Evolutionary conservation across 2,888 invertebrate genomes (phyloP).

Genomic region (Patella depressa): DNA sequence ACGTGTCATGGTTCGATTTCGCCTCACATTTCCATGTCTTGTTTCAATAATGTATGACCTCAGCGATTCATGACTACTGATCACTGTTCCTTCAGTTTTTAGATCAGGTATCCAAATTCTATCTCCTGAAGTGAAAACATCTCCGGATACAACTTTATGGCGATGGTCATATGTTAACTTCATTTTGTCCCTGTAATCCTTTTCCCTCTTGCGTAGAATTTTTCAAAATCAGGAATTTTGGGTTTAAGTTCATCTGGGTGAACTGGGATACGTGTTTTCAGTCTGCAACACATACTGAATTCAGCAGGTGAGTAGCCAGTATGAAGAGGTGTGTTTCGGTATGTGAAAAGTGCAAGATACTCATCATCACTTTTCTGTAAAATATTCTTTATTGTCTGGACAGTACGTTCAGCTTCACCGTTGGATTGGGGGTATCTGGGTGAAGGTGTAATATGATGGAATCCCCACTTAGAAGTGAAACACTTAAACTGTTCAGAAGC

Average conservation of each 20-base stretch:
- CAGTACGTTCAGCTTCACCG: constrained; percentile 28
- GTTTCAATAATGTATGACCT: background rate
- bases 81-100: background rate
- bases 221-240: background rate
- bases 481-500: constrained; percentile 14
- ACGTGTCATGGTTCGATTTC: background rate
- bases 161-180: background rate
- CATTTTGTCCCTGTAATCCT: background rate
- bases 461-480: constrained; percentile 24
- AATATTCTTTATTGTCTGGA: constrained; percentile 30
- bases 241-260: background rate
- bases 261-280: constrained; percentile 17
- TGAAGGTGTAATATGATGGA: constrained; percentile 21
- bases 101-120: background rate
- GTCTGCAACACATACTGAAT: constrained; percentile 25
- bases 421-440: constrained; percentile 32
- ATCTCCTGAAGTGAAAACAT: background rate
- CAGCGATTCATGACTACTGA: background rate
- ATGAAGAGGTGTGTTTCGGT: constrained; percentile 35
- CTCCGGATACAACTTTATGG: background rate
- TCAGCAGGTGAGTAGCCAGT: constrained; percentile 30
- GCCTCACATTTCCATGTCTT: background rate
- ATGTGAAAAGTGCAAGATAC: constrained; percentile 24
- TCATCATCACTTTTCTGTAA: constrained; percentile 29
- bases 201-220: background rate